Evolutionary conservation across 2,113 vertebrate species (phyloP), one percentile per base, ranked within the genome.

Genomic region (Pycnonotus jocosus): DNA sequence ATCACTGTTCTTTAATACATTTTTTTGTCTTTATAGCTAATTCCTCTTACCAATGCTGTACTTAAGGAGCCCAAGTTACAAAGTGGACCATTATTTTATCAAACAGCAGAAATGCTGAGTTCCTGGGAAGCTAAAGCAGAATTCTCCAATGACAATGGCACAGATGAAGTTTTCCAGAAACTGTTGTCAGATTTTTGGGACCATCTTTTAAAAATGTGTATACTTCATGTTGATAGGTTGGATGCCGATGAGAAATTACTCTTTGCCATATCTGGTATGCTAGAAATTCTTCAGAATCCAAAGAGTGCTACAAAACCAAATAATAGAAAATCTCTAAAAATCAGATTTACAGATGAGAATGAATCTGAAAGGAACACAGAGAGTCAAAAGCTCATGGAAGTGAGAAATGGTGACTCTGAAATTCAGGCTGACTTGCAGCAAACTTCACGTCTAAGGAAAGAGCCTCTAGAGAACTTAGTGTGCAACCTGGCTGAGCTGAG

Each of bases 71-170:
- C 97, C 17, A 98, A 91, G 50, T 98, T 99, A 91, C 99, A 99
- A 93, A 98, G 96, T 23, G 98, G 98, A 31, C 98, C 98, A 10
- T 97, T 99, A 2, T 99, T 99, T 97, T 94, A 97, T 90, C 97
- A 98, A 92, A 95, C 98, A 93, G 98, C 98, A 40, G 98, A 99
- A 92, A 98, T 98, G 37, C 92, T 99, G 35, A 96, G 95, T 83
- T 99, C 98, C 57, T 99, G 99, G 99, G 99, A 99, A 98, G 97
- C 96, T 95, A 98, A 98, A 95, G 97, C 95, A 56, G 96, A 98
- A 48, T 73, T 90, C 40, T 94, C 96, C 8, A 60, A 16, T 53
- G 95, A 88, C 48, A 89, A 65, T 30, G 82, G 93, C 74, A 88
- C 65, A 9, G 68, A 90, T 51, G 60, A 87, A 33, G 95, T 97